These are phyloP conservation scores for Electrophaes corylata DNA, from an alignment of 2,888 invertebrate genomes.

Conservation along the genomic window DNA sequence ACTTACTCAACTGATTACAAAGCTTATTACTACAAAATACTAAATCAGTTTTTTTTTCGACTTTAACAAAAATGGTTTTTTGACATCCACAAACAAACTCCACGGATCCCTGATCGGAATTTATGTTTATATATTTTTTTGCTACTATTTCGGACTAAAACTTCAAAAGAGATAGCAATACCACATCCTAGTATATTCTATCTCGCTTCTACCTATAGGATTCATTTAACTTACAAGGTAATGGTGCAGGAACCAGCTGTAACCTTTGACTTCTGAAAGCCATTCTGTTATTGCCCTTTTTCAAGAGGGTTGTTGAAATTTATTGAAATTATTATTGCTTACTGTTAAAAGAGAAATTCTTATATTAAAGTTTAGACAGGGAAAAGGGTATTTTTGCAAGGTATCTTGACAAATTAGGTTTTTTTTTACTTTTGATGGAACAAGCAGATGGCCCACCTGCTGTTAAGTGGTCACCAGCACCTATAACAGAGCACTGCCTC, in stretches of 20 bases:
- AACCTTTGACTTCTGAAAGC: constrained; percentile 28
- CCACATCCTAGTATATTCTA: neutral
- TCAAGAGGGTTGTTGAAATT: constrained; percentile 30
- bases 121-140: no score
- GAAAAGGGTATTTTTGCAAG: neutral
- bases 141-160: neutral
- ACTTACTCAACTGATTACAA: no score
- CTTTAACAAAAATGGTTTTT: no score
- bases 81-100: no score
- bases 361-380: neutral
- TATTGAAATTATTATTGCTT: constrained; percentile 32
- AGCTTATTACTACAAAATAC: no score
- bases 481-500: no score
- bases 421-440: no score
- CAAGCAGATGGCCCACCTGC: no score
- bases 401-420: neutral
- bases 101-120: no score
- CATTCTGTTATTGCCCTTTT: constrained; percentile 31
- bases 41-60: no score
- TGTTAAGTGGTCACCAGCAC: no score
- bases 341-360: constrained; percentile 12
- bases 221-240: constrained; percentile 21
- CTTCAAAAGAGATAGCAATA: neutral
- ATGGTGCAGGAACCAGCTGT: constrained; percentile 31
- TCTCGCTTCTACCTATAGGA: constrained; percentile 25